Evolutionary conservation across 2,888 invertebrate species (phyloP).

Genomic region (Hemaris fuciformis): DNA sequence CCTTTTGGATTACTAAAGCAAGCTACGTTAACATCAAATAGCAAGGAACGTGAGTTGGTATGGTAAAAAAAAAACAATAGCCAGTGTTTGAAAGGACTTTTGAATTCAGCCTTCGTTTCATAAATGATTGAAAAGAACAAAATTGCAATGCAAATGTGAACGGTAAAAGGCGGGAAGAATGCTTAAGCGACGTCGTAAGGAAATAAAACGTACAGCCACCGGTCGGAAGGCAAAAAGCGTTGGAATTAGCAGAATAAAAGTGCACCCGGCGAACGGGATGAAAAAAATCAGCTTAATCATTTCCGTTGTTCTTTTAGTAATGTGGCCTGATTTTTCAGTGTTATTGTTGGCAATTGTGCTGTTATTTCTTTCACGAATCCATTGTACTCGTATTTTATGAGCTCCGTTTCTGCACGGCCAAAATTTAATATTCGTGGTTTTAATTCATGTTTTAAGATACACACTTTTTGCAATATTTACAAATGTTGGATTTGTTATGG

Average conservation of each 20-base stretch:
- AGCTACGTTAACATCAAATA: no score
- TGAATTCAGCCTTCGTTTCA: not conserved
- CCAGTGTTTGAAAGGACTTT: not conserved
- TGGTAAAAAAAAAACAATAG: not conserved
- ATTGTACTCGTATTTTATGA: not conserved
- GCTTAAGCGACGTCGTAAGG: not conserved
- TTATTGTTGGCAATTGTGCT: not conserved
- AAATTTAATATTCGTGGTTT: not conserved
- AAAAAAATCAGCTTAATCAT: conserved; percentile 2
- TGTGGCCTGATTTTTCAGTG: not conserved
- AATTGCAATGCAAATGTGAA: not conserved
- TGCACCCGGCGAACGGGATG: not conserved
- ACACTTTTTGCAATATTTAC: no score
- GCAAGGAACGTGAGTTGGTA: no score
- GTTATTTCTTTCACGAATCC: not conserved
- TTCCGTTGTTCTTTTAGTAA: not conserved
- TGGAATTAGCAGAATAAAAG: not conserved
- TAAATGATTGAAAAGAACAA: not conserved
- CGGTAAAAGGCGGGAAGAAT: not conserved
- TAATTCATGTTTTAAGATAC: no score
- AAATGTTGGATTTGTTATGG: no score
- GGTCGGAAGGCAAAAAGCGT: not conserved
- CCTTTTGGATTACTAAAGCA: no score
- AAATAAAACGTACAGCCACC: not conserved
- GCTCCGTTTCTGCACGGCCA: not conserved